phyloP scores from a whole-genome alignment of 2,113 vertebrate genomes.

The Hemichromis elongatus region DNA sequence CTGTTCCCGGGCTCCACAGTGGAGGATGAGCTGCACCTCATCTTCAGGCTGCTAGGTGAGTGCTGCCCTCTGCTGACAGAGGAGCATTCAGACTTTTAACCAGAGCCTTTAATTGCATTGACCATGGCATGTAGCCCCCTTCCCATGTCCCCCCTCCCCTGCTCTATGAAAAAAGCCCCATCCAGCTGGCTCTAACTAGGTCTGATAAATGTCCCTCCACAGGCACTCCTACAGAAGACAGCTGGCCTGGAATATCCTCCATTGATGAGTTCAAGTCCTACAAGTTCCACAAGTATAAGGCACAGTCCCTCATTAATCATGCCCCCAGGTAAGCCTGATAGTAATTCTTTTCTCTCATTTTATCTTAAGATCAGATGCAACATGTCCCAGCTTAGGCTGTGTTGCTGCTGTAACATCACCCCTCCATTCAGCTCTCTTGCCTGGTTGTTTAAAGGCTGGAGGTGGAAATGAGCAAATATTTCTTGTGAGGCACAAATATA shows the following conservation, averaged over 20 bases:
- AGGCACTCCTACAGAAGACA: slow-evolving; percentile 93
- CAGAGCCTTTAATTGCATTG: slow-evolving; percentile 43
- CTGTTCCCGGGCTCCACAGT: slow-evolving; percentile 94
- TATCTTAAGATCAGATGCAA: not conserved
- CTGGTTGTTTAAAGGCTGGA: slow-evolving; percentile 38
- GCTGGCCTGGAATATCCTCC: slow-evolving; percentile 88
- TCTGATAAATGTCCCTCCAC: slow-evolving; percentile 37
- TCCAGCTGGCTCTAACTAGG: slow-evolving; percentile 47
- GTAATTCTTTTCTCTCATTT: not conserved
- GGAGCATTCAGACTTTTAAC: not conserved
- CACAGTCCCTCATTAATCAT: slow-evolving; percentile 89
- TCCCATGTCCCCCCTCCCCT: not conserved
- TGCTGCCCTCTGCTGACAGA: slow-evolving; percentile 58
- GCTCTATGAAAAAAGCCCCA: slow-evolving; percentile 9
- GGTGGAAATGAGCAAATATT: slow-evolving; percentile 39
- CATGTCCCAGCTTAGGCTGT: not conserved
- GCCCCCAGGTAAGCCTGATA: slow-evolving; percentile 84
- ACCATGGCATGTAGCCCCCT: slow-evolving; percentile 27
- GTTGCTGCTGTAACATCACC: not conserved
- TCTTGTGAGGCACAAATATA: slow-evolving; percentile 40
- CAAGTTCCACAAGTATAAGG: slow-evolving; percentile 91
- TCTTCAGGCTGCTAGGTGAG: slow-evolving; percentile 92
- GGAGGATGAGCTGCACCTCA: slow-evolving; percentile 94
- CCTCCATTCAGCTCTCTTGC: not conserved
- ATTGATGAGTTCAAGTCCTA: slow-evolving; percentile 93